phyloP scores from a whole-genome alignment of 2,888 invertebrate genomes.

The Anagyrus pseudococci region DNA sequence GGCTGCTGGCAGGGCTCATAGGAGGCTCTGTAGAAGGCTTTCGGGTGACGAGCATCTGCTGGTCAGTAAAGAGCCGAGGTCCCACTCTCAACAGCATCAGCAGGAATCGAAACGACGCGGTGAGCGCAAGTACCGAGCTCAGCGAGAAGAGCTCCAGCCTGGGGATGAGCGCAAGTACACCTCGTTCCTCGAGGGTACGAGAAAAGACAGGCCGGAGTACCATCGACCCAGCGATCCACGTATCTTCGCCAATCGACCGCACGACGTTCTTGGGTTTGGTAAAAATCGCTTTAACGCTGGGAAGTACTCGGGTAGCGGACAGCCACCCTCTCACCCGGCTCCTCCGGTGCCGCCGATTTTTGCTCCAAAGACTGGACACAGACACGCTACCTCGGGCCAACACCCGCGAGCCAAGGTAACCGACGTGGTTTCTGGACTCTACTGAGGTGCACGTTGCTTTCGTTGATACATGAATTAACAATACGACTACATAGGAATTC shows the following conservation, averaged over 20 bases:
- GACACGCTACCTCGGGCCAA: slow-evolving; percentile 4
- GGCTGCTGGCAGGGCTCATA: slow-evolving; percentile 69
- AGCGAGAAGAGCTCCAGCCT: background rate
- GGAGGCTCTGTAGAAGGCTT: slow-evolving; percentile 13
- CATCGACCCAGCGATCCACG: slow-evolving; percentile 16
- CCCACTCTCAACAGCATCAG: background rate
- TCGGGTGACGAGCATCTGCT: slow-evolving; percentile 14
- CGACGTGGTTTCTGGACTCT: slow-evolving; percentile 57
- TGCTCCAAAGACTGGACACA: slow-evolving; percentile 1
- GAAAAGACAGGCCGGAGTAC: background rate
- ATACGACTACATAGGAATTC: no score
- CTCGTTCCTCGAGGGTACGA: slow-evolving; percentile 23
- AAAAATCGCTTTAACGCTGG: slow-evolving; percentile 58
- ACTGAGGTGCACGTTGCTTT: no score
- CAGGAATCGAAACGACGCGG: background rate
- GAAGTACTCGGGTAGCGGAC: slow-evolving; percentile 55
- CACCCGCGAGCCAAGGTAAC: slow-evolving; percentile 56
- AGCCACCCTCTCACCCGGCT: slow-evolving; percentile 12
- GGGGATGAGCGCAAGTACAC: slow-evolving; percentile 32
- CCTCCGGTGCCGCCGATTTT: background rate
- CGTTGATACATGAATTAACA: no score
- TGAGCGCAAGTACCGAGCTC: background rate
- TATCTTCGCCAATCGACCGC: slow-evolving; percentile 50
- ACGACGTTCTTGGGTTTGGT: slow-evolving; percentile 56
- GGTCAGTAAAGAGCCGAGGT: background rate